phyloP scores from a whole-genome alignment of 2,797 vertebrate genomes.

The Neosalanx taihuensis region DNA sequence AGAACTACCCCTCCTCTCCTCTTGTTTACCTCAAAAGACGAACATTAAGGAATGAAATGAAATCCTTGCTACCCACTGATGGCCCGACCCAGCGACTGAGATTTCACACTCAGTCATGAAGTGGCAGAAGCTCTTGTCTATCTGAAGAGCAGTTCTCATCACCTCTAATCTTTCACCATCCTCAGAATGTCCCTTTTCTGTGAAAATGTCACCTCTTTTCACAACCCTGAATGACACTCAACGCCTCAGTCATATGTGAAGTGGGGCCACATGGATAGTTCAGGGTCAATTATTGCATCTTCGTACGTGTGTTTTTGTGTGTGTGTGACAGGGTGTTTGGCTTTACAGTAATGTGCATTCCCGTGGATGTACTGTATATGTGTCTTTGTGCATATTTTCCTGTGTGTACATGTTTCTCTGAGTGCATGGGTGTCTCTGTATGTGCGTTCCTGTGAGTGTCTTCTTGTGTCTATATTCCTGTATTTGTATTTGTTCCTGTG shows the following conservation, averaged over 20 bases:
- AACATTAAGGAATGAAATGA: constrained; percentile 11
- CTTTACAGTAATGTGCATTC: background rate
- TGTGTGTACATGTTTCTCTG: background rate
- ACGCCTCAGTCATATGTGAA: background rate
- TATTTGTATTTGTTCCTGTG: background rate
- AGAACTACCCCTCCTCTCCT: constrained; percentile 5
- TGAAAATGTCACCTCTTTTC: constrained; percentile 24
- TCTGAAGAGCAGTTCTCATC: constrained; percentile 21
- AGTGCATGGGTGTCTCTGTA: background rate
- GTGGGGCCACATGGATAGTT: background rate
- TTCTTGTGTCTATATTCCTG: background rate
- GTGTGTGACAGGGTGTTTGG: background rate
- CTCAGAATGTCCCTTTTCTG: constrained; percentile 3
- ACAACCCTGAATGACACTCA: constrained; percentile 11
- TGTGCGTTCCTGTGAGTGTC: background rate
- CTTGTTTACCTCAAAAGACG: constrained; percentile 8
- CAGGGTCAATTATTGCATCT: constrained; percentile 15
- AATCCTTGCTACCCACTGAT: constrained; percentile 11
- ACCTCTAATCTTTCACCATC: constrained; percentile 18
- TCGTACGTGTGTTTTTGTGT: constrained; percentile 1
- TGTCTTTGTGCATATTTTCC: too few species aligned
- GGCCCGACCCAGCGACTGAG: constrained; percentile 29
- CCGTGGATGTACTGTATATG: background rate
- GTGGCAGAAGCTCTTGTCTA: constrained; percentile 13
- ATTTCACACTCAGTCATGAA: constrained; percentile 31